Evolutionary conservation across 2,888 invertebrate species (phyloP), one percentile per base, ranked within the genome.

Genomic region (Sphinx pinastri): DNA sequence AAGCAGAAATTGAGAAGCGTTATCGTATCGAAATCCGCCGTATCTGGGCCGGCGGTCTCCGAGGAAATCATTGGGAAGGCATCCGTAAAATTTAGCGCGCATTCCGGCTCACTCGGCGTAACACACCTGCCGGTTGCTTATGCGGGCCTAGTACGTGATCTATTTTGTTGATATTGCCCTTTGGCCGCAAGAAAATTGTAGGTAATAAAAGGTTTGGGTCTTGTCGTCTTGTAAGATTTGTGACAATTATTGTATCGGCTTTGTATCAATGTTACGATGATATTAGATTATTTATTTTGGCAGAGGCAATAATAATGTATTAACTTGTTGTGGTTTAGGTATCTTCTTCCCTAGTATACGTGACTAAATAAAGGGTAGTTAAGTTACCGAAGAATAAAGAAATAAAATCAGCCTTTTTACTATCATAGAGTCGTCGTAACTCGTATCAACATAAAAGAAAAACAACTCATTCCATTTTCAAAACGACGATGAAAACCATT

Each of bases 21-120:
- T 94, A 94, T 94, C 94, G 91, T 92, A 93, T 93, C 91, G 93
- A 91, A 93, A 93, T 92, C 92, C 91, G 84, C 85, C 87, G 91
- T 93, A 94, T 94, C 94, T 91, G 89, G 92, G 89, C 89, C 90
- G 92, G 89, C 89, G 92, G 95, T 96, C 96, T 96, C 96, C 88
- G 94, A 96, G 96, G 96, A 96, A 96, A 96, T 96, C 96, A 96
- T 96, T 95, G 95, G 95, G 95, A 96, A 96, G 95, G 95, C 96
- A 95, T 95, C 95, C 95, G 94, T 94, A 94, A 94, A 95, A 95
- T 95, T 95, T 94, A 94, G 94, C 94, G 94, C 94, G 91, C 90
- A 91, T 91, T 91, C 91, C 88, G 85, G 84, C 87, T 91, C 88
- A 88, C 86, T 89, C 88, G 87, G 88, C 88, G 90, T 84, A 87